Conservation (phyloP, 2,113 vertebrate species). For the Brachyhypopomus occidentalis region DNA sequence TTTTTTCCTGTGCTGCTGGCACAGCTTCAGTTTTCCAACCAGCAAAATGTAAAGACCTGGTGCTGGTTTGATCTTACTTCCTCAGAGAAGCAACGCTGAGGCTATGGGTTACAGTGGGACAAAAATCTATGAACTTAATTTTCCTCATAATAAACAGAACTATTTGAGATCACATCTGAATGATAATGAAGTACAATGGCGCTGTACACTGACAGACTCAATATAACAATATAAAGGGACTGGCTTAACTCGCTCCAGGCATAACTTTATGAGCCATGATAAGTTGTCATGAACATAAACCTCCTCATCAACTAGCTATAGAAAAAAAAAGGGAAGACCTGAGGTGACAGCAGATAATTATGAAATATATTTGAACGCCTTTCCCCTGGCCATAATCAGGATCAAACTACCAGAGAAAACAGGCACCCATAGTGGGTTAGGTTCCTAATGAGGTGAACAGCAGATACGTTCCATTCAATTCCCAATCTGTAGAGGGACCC, state of each 20-base stretch:
- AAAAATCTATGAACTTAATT: background rate
- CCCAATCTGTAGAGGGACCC: background rate
- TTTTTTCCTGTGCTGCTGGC: constrained; percentile 29
- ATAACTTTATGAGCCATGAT: constrained; percentile 19
- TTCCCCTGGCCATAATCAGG: background rate
- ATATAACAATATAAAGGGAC: background rate
- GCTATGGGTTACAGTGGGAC: background rate
- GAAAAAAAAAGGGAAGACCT: constrained; percentile 12
- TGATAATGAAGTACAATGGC: background rate
- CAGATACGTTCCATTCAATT: background rate
- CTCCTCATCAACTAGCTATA: constrained; percentile 1
- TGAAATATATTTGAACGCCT: constrained; percentile 32
- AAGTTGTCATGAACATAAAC: constrained; percentile 38
- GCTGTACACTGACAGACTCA: background rate
- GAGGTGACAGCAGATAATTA: constrained; percentile 34
- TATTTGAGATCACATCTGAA: background rate
- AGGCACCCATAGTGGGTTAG: background rate
- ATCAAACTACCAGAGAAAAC: background rate
- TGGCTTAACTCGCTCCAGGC: constrained; percentile 21
- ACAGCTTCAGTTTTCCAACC: constrained; percentile 17
- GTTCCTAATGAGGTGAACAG: background rate
- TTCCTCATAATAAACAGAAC: background rate
- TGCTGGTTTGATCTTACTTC: constrained; percentile 28
- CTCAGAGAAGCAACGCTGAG: background rate
- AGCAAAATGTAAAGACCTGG: background rate